Evolutionary conservation across 2,113 vertebrate species (phyloP), one percentile per base, ranked within the genome.

Genomic region (Balaenoptera acutorostrata): DNA sequence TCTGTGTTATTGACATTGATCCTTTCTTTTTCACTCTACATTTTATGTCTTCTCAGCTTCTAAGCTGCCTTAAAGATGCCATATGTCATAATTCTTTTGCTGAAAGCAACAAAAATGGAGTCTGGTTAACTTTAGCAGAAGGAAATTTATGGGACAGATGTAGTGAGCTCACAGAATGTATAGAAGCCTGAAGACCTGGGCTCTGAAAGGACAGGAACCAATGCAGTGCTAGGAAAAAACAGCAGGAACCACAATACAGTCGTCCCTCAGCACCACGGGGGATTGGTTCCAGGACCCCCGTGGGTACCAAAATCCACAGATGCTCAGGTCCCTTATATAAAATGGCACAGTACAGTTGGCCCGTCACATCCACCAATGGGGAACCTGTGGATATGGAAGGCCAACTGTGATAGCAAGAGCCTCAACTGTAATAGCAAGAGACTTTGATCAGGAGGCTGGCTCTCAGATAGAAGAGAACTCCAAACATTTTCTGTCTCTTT

Each of bases 11-110:
- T 96, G 44, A 93, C 74, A 90, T 64, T 71, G 57, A 90, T 84
- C 29, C 21, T 95, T 93, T 66, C 88, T 88, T 69, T 94, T 91
- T 55, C 44, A 93, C 8, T 82, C 71, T 5, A 84, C 41, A 71
- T 90, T 96, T 96, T 78, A 88, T 49, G 36, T 77, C 57, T 59
- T 95, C 64, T 85, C 69, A 49, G 71, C 81, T 96, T 93, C 91
- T 81, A 84, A 84, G 36, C 52, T 93, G 68, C 36, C 33, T 92
- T 88, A 81, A 96, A 97, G n/a, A 61, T 59, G 93, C 6, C 52
- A 59, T 71, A 74, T 68, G n/a, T 71, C 69, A 93, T 90, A 88
- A 77, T 92, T 96, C 49, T 87, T 80, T 36, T 77, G 44, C 59
- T 69, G 49, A 90, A 88, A 90, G 23, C 36, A 95, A 74, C 14